phyloP scores from a whole-genome alignment of 2,888 invertebrate genomes.

The Chrysomela aeneicollis region DNA sequence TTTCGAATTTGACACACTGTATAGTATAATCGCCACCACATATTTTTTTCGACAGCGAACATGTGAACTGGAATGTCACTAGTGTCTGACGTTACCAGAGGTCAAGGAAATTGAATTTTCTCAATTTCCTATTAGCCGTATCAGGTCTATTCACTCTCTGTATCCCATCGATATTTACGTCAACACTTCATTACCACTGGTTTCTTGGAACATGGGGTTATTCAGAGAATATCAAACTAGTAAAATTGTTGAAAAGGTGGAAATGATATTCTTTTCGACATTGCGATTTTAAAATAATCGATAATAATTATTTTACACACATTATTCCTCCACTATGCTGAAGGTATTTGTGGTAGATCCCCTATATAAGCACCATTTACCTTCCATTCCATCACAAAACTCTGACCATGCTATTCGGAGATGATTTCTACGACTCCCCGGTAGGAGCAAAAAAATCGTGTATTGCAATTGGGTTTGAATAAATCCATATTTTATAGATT shows the following conservation, averaged over 20 bases:
- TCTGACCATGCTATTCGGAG: neutral
- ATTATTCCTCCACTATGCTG: no score
- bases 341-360: neutral
- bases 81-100: slow-evolving; percentile 46
- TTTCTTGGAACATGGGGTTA: neutral
- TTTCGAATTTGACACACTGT: no score
- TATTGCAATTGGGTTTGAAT: slow-evolving; percentile 3
- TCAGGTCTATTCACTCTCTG: slow-evolving; percentile 23
- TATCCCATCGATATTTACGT: slow-evolving; percentile 20
- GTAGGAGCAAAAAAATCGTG: neutral
- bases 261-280: no score
- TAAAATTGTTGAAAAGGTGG: no score
- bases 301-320: no score
- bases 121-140: slow-evolving; percentile 59
- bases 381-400: neutral
- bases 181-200: slow-evolving; percentile 14
- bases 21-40: no score
- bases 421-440: neutral
- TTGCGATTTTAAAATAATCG: no score
- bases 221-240: neutral
- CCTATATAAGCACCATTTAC: neutral
- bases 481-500: neutral
- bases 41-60: neutral
- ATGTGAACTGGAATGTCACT: slow-evolving; percentile 24
- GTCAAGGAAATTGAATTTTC: slow-evolving; percentile 58